Evolutionary conservation across 2,797 vertebrate species (phyloP).

Genomic region (Amblyraja radiata): DNA sequence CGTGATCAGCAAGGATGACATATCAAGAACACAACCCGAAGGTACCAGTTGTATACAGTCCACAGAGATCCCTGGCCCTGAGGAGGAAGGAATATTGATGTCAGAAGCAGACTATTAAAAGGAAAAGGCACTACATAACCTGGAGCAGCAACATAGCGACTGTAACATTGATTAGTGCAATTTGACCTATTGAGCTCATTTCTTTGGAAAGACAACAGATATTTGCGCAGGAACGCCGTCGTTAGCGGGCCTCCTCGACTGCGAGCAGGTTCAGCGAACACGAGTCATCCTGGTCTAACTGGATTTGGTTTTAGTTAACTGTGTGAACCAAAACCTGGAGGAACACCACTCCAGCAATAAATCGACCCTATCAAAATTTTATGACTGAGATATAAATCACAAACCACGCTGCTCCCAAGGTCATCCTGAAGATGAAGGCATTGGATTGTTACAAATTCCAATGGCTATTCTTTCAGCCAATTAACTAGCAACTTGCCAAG

Average conservation of each 20-base stretch:
- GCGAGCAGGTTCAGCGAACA: not conserved
- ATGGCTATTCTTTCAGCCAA: not conserved
- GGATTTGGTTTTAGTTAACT: not conserved
- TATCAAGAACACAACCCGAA: not conserved
- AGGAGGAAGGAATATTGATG: not conserved
- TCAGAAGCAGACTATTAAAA: not conserved
- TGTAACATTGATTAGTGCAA: not conserved
- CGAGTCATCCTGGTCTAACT: not conserved
- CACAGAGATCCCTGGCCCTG: not conserved
- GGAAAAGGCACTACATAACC: not conserved
- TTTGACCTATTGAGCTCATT: not conserved
- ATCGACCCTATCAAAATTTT: not conserved
- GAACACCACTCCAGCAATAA: not conserved
- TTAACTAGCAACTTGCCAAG: not conserved
- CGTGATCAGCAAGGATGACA: not conserved
- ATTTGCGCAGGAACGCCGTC: not conserved
- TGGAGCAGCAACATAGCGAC: not conserved
- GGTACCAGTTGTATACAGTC: not conserved
- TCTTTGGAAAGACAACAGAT: not conserved
- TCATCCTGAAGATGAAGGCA: not conserved
- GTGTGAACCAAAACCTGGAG: not conserved
- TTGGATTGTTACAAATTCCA: not conserved
- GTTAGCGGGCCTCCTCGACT: not conserved
- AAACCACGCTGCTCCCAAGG: not conserved
- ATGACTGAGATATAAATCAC: slow-evolving; percentile 6